Base-by-base conservation (phyloP, 2,113 vertebrate species). In the Mola mola region DNA sequence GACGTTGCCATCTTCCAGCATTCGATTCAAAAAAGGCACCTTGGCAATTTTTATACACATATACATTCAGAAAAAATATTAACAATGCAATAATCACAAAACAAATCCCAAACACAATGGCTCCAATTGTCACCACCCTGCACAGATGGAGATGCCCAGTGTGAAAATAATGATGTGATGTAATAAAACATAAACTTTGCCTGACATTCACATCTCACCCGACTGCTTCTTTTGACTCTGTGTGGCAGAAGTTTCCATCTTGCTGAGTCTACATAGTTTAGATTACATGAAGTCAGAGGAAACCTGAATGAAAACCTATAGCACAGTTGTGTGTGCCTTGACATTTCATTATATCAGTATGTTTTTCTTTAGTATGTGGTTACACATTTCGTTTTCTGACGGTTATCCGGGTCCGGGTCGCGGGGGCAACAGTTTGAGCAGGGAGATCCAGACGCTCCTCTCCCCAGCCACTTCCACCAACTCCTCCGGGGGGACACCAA, bases 361-460 rank as follows among this genome's bases (percentile, higher is more conserved):
- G 68, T 82, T 82, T 83, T 78, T 67, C 57, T 77, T 70, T 51
- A 59, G 40, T 79, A 24, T 82, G 65, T 16, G 59, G 72, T 70
- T 76, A 70, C 58, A 24, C 50, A n/a, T n/a, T n/a, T n/a, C n/a
- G n/a, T n/a, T n/a, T n/a, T n/a, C n/a, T n/a, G n/a, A n/a, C n/a
- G n/a, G n/a, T n/a, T n/a, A n/a, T n/a, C n/a, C n/a, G n/a, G n/a
- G n/a, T n/a, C n/a, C n/a, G n/a, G n/a, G n/a, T n/a, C n/a, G n/a
- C n/a, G n/a, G n/a, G n/a, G n/a, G n/a, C n/a, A n/a, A n/a, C n/a
- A n/a, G n/a, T n/a, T n/a, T n/a, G n/a, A n/a, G n/a, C n/a, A n/a
- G n/a, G n/a, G n/a, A n/a, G n/a, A n/a, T n/a, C n/a, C n/a, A n/a
- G n/a, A n/a, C n/a, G n/a, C n/a, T n/a, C n/a, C n/a, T n/a, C n/a